phyloP scores from a whole-genome alignment of 2,888 invertebrate species.

The Rhingia campestris region DNA sequence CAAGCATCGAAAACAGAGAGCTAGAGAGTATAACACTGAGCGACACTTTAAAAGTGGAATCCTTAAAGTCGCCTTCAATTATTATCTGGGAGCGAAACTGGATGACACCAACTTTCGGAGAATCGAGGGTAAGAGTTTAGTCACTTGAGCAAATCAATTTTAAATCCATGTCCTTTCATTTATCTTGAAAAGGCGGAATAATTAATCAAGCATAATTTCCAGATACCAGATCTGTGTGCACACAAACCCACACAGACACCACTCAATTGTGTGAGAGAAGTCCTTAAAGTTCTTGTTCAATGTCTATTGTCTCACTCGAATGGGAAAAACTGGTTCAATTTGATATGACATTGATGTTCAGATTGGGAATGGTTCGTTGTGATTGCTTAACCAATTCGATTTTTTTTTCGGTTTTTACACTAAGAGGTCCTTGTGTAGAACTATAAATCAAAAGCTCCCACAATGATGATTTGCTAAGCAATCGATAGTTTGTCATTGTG shows the following conservation, averaged over 20 bases:
- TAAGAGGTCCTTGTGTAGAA: constrained; percentile 26
- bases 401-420: constrained; percentile 9
- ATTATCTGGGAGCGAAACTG: constrained; percentile 14
- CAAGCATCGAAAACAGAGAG: constrained; percentile 51
- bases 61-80: constrained; percentile 23
- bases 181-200: constrained; percentile 43
- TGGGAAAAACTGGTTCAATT: constrained; percentile 10
- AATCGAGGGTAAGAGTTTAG: constrained; percentile 8
- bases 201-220: constrained; percentile 63
- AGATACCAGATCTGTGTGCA: neutral
- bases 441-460: constrained; percentile 57
- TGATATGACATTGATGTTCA: constrained; percentile 54
- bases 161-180: constrained; percentile 50
- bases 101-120: neutral
- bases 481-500: constrained; percentile 67
- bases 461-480: constrained; percentile 65
- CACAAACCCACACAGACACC: neutral
- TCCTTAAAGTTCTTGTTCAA: constrained; percentile 5
- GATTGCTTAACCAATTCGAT: constrained; percentile 36
- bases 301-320: constrained; percentile 6
- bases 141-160: constrained; percentile 48
- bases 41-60: constrained; percentile 32
- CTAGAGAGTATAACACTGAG: constrained; percentile 3
- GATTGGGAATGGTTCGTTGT: constrained; percentile 18
- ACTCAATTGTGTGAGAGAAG: neutral